Conservation (phyloP, 2,888 invertebrate genomes). For the Ornithoptera alexandrae region DNA sequence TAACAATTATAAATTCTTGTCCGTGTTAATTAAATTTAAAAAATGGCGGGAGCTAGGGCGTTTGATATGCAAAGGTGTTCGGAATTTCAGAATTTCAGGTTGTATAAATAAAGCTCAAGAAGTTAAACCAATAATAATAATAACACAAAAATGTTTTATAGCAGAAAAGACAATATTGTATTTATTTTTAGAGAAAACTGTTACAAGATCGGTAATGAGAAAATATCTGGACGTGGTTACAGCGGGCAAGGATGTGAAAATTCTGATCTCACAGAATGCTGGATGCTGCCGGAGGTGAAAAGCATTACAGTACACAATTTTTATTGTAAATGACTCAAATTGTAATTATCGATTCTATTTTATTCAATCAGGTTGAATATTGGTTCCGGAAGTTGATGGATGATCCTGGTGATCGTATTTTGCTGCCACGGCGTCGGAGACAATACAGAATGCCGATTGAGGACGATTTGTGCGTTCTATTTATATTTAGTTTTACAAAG, state of each 20-base stretch:
- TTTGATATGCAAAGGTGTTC: no score
- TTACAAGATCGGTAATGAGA: constrained; percentile 63
- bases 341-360: background rate
- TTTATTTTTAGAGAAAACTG: constrained; percentile 64
- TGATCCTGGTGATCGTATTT: constrained; percentile 59
- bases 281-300: constrained; percentile 80
- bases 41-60: background rate
- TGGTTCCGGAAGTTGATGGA: constrained; percentile 73
- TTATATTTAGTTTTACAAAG: constrained; percentile 22
- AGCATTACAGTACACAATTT: background rate
- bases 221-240: constrained; percentile 53
- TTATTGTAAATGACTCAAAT: background rate
- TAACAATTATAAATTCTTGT: background rate
- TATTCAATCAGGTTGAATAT: constrained; percentile 61
- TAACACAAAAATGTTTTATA: no score
- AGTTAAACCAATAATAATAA: no score
- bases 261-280: constrained; percentile 78
- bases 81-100: no score
- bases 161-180: background rate
- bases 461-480: constrained; percentile 71
- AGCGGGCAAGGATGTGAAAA: constrained; percentile 66
- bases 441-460: constrained; percentile 64
- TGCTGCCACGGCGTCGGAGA: constrained; percentile 60
- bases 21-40: background rate
- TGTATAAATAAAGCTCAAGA: no score